Evolutionary conservation across 2,797 vertebrate genomes (phyloP), one percentile per base, ranked within the genome.

Genomic region (Enteromius radiatus): DNA sequence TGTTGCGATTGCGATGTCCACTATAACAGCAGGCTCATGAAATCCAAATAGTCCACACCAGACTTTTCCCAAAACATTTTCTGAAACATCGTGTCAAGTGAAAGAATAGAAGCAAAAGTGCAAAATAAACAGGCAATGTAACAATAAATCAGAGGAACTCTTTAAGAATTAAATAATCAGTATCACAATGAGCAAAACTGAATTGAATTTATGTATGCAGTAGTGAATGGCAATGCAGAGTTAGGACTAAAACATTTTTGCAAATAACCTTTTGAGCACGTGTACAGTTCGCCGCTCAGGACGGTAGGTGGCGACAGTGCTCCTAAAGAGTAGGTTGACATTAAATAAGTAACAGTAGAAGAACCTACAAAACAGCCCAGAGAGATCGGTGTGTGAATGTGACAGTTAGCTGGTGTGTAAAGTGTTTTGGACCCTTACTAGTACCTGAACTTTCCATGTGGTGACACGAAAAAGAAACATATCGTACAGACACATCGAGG

Each of bases 321-420:
- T 63, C 26, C 26, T 63, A 31, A 31, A 63, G 14, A 61, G 26
- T 61, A 6, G 56, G 23, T 28, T 28, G 56, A 2, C 12, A 61
- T 15, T 61, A 7, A 61, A 28, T 1, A 15, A 63, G 15, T 63
- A 31, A 7, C 28, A 63, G 59, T 15, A 61, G 26, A 63, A 63
- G 28, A 63, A 17, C 3, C 56, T 15, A 7, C 69, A 56, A 87
- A 82, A 65, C 73, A 79, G 3, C 23, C 4, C 26, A 61, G 47
- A 38, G 31, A 59, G 9, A 3, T 38, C 2, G 8, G 54, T 17
- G 23, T 33, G 31, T 6, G 52, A 31, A 15, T 54, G 23, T 19
- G 67, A 43, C 26, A 12, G 41, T 17, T 11, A 10, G 9, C 3
- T 11, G 33, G 31, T 73, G 17, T 10, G 33, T 28, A 61, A 4